These are phyloP conservation scores for Intellagama lesueurii DNA, from an alignment of 2,797 vertebrate genomes.

Conservation along the genomic window DNA sequence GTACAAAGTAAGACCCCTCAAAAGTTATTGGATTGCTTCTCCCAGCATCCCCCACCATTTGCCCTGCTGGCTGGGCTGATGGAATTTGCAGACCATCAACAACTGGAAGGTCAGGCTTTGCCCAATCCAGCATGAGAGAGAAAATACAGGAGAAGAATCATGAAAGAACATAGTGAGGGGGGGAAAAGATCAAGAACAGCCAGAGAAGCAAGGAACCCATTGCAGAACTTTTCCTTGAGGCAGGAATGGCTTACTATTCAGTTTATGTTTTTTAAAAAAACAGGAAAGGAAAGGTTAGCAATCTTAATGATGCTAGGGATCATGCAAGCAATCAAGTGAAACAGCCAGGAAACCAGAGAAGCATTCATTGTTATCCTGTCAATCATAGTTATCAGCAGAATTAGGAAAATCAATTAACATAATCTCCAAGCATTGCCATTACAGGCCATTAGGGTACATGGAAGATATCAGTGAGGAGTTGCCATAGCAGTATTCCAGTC, in stretches of 20 bases:
- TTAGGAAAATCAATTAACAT: conserved; percentile 16
- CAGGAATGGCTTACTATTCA: not conserved
- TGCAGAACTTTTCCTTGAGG: not conserved
- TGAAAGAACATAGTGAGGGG: not conserved
- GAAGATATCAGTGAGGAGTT: not conserved
- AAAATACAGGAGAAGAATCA: not conserved
- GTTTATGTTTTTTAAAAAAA: too few relatives aligned
- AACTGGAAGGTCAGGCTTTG: not conserved
- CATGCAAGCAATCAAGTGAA: not conserved
- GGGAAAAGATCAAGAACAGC: too few relatives aligned
- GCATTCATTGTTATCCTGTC: not conserved
- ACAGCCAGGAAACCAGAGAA: not conserved
- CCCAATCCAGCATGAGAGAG: not conserved
- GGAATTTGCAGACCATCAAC: not conserved
- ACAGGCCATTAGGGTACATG: conserved; percentile 2
- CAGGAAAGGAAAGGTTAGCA: too few relatives aligned
- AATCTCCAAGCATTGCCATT: not conserved
- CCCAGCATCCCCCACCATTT: not conserved
- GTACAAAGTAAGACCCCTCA: not conserved
- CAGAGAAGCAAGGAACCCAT: not conserved
- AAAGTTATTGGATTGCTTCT: not conserved
- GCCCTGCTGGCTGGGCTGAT: not conserved
- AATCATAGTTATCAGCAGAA: not conserved
- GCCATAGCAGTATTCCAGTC: conserved; percentile 1
- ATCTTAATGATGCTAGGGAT: not conserved